A percentile compares a stretch with the other conserved stretches of the same genome.
phyloP scores from a whole-genome alignment of 1,140 invertebrate genomes.

The Drosophila mauritiana region DNA sequence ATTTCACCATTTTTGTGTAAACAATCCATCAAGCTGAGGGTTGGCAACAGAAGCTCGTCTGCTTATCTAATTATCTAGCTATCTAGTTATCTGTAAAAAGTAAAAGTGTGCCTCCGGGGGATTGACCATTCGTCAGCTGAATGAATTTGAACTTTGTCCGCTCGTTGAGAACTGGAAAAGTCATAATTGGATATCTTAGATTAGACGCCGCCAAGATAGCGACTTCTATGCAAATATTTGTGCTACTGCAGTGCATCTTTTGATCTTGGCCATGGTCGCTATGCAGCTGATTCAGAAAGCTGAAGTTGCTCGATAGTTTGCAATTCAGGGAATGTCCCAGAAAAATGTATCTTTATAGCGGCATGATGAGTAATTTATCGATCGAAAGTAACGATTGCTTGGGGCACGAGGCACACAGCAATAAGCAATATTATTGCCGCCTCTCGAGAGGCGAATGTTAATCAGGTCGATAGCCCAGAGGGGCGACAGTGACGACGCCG shows the following conservation, averaged over 20 bases:
- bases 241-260: constrained; percentile 24
- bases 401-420: constrained; percentile 14
- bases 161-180: constrained; percentile 7
- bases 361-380: background rate
- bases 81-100: constrained; percentile 22
- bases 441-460: constrained; percentile 58
- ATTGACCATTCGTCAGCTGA: constrained; percentile 33
- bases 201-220: constrained; percentile 41
- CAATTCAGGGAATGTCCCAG: background rate
- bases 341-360: background rate
- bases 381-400: constrained; percentile 15
- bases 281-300: background rate
- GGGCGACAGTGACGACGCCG: constrained; percentile 23
- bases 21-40: constrained; percentile 15
- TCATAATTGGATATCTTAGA: constrained; percentile 43
- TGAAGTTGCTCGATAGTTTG: background rate
- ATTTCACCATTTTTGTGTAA: constrained; percentile 6
- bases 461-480: constrained; percentile 66
- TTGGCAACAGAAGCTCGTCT: constrained; percentile 10
- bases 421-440: constrained; percentile 32
- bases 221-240: constrained; percentile 32
- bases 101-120: constrained; percentile 24
- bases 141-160: constrained; percentile 61
- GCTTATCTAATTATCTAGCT: constrained; percentile 18
- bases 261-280: constrained; percentile 1